Evolutionary conservation across 1,140 invertebrate species (phyloP), one percentile per base, ranked within the genome.

Genomic region (Thalassaphorura encarpata): DNA sequence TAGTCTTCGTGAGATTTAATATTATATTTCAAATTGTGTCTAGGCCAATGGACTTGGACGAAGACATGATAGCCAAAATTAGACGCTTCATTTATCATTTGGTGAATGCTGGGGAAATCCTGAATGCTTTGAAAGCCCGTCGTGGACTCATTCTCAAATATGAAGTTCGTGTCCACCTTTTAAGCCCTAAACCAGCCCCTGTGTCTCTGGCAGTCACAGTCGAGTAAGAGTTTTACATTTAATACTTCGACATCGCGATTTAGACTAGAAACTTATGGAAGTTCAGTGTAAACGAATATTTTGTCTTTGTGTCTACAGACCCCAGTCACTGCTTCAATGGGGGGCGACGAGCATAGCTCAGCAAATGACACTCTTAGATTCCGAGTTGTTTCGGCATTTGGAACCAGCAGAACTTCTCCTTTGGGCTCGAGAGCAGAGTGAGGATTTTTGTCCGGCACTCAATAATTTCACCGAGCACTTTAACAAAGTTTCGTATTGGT

Each of bases 401-500:
- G 93, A 97, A 72, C 91, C 94, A 66, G 89, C 93, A 1, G 96
- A 99, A 75, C 86, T 98, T 50, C 73, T 99, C 55, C 83, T 95
- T 58, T 99, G 94, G 94, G 89, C 94, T 15, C 83, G 90, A 66
- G 91, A 97, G 70, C 96, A 99, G 71, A 91, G 88, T 64, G 95
- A 98, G 73, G 92, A 97, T 70, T 79, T 86, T 58, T 94, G 91
- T 71, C 93, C 94, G 3, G 97, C 99, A 75, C 76, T 99, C 31
- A 96, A 90, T 16, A 78, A 85, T 60, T 99, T 99, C 69, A 99
- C 96, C 0, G 92, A 98, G 71, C 95, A 99, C 75, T 99, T 99
- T 70, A 99, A 99, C 71, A 97, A 98, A 74, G 96, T 99, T 87
- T 97, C 93, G 24, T 99, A 92, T 67, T 99, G 95, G 96, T 73